Conservation (phyloP, 2,888 invertebrate species). For the Apodemia duryi region DNA sequence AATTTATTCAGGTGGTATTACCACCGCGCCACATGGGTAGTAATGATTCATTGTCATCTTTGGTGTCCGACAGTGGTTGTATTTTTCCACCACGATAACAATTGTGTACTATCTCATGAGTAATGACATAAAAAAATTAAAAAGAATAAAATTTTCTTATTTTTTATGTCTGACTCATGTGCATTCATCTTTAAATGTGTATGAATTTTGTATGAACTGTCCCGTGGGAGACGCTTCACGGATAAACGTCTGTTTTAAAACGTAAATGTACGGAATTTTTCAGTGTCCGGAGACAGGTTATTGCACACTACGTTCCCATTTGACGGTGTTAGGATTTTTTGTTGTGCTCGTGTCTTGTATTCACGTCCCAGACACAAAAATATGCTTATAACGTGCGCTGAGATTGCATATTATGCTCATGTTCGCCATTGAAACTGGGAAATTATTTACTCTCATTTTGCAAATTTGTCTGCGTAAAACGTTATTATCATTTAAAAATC, state of each 20-base stretch:
- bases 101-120: no score
- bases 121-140: no score
- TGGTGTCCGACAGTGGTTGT: no score
- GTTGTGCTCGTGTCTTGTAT: constrained; percentile 14
- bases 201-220: constrained; percentile 48
- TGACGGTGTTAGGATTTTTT: constrained; percentile 21
- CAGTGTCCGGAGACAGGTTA: constrained; percentile 37
- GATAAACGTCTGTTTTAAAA: constrained; percentile 62
- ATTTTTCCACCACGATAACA: no score
- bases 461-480: neutral
- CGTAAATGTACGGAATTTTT: constrained; percentile 53
- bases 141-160: no score
- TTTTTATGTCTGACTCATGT: neutral
- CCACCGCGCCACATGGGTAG: no score
- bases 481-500: neutral
- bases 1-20: no score
- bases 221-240: constrained; percentile 55
- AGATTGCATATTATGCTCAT: constrained; percentile 10
- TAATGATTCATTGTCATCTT: no score
- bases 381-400: constrained; percentile 13
- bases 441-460: constrained; percentile 7
- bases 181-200: constrained; percentile 31
- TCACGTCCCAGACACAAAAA: constrained; percentile 9
- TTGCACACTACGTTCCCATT: constrained; percentile 25
- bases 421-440: neutral